Percentiles rank a stretch among this genome's conserved stretches.
Conservation (phyloP, 1,140 invertebrate genomes). For the Bombyx mandarina region DNA sequence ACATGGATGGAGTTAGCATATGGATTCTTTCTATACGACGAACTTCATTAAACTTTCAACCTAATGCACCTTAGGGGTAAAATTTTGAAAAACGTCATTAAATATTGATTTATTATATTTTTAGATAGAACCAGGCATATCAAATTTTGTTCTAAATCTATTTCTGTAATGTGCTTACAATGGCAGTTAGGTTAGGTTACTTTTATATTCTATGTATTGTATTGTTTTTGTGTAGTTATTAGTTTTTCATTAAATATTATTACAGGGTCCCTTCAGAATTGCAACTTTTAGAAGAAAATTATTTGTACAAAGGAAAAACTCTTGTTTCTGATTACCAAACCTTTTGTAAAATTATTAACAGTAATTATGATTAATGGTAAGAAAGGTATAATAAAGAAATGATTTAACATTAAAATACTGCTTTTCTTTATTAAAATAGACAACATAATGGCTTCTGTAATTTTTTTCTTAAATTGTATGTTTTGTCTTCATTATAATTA, state of each 20-base stretch:
- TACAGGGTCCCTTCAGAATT: conserved; percentile 28
- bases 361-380: conserved; percentile 8
- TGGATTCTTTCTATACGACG: no score
- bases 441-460: background rate
- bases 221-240: no score
- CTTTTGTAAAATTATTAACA: conserved; percentile 58
- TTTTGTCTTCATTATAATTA: background rate
- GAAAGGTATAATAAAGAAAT: conserved; percentile 1
- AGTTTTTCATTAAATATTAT: background rate
- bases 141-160: no score
- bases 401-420: conserved; percentile 1
- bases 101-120: no score
- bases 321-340: conserved; percentile 61
- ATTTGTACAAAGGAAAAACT: conserved; percentile 59
- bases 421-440: background rate
- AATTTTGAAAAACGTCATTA: no score
- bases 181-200: background rate
- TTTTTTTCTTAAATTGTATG: background rate
- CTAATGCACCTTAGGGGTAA: no score
- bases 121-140: no score
- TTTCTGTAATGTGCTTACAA: background rate
- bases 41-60: no score
- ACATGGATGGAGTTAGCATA: no score
- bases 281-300: conserved; percentile 30
- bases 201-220: background rate